Evolutionary conservation across 2,888 invertebrate genomes (phyloP).

Genomic region (Malachius bipustulatus): DNA sequence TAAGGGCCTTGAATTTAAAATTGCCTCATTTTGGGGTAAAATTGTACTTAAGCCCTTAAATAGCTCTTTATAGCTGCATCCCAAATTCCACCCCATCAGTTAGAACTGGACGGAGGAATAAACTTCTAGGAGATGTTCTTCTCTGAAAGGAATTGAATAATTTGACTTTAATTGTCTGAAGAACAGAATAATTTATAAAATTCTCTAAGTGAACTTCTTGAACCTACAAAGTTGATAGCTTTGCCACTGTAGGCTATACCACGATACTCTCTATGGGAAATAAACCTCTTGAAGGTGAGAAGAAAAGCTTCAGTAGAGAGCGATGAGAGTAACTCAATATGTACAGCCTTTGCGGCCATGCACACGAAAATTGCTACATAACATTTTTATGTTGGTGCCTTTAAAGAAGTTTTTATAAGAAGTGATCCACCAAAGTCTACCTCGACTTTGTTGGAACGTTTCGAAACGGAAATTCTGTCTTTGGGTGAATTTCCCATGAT

Average conservation of each 20-base stretch:
- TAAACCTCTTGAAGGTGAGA: slow-evolving; percentile 14
- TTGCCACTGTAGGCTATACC: slow-evolving; percentile 10
- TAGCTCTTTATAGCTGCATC: not conserved
- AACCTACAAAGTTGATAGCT: slow-evolving; percentile 16
- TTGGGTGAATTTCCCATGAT: not conserved
- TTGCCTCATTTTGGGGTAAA: not conserved
- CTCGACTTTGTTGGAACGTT: slow-evolving; percentile 11
- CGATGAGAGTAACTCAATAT: slow-evolving; percentile 13
- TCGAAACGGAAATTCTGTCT: not conserved
- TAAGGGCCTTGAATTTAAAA: slow-evolving; percentile 1
- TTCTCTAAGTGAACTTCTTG: slow-evolving; percentile 12
- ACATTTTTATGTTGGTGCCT: slow-evolving; percentile 5
- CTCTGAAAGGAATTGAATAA: not conserved
- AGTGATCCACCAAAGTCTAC: slow-evolving; percentile 14
- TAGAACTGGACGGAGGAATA: not conserved
- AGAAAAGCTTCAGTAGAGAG: slow-evolving; percentile 13
- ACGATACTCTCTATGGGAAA: slow-evolving; percentile 13
- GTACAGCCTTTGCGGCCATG: slow-evolving; percentile 14
- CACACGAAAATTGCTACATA: slow-evolving; percentile 16
- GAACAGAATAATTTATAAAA: slow-evolving; percentile 9
- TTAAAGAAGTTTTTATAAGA: slow-evolving; percentile 9
- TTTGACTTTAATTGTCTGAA: not conserved
- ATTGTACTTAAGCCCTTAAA: not conserved
- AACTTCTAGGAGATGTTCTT: not conserved
- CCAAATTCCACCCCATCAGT: not conserved